These are phyloP conservation scores for Orbicella faveolata DNA, from an alignment of 64 coral and sea anemone genomes.

Conservation along the genomic window DNA sequence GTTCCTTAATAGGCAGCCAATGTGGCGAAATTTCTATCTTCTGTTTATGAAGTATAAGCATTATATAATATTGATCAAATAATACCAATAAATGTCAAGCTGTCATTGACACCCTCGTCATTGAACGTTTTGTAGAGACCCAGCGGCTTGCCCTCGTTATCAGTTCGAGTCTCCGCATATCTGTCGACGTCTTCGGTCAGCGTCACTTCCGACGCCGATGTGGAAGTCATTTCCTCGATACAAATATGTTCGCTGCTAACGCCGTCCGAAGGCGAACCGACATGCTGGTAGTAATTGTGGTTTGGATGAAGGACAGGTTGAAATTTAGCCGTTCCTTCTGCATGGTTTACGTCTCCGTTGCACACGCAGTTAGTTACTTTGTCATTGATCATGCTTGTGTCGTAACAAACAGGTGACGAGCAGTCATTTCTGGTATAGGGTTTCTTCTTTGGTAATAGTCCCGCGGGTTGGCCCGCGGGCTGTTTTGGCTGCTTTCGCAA, in stretches of 20 bases:
- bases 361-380: slow-evolving; percentile 51
- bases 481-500: not conserved
- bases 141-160: not conserved
- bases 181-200: not conserved
- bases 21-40: not conserved
- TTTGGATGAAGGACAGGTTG: slow-evolving; percentile 16
- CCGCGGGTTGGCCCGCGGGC: not conserved
- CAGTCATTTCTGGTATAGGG: not conserved
- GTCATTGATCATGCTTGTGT: slow-evolving; percentile 51
- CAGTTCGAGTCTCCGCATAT: not conserved
- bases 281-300: slow-evolving; percentile 3
- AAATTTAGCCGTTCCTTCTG: not conserved
- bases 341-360: slow-evolving; percentile 25
- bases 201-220: slow-evolving; percentile 58
- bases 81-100: slow-evolving; percentile 94
- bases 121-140: not conserved
- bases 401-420: slow-evolving; percentile 61
- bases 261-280: not conserved
- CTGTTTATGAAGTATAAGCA: not conserved
- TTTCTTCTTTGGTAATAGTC: not conserved
- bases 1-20: too few species aligned
- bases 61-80: slow-evolving; percentile 40
- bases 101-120: slow-evolving; percentile 24
- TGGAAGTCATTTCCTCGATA: slow-evolving; percentile 64
- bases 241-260: slow-evolving; percentile 57